A percentile compares a stretch with the other conserved stretches of the same genome.
Evolutionary conservation across 2,888 invertebrate species (phyloP).

Genomic region (Bellardia pandia): DNA sequence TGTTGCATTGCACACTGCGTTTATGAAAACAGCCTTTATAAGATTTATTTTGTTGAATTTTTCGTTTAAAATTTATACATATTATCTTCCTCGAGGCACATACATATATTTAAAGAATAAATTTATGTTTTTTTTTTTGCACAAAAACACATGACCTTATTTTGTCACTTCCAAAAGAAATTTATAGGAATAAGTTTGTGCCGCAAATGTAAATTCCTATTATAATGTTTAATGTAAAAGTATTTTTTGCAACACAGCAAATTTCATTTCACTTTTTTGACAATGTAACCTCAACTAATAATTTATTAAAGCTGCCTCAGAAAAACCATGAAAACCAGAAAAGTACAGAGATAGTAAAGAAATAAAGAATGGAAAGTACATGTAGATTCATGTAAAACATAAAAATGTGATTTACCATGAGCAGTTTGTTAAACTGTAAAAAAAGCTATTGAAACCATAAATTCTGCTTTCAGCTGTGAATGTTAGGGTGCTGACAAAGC

Average conservation of each 20-base stretch:
- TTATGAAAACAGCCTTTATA: too few relatives aligned
- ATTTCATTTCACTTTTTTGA: constrained; percentile 7
- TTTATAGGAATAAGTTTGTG: not conserved
- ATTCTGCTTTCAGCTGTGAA: not conserved
- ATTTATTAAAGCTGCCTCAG: constrained; percentile 8
- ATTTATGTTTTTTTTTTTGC: not conserved
- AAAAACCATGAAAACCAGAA: not conserved
- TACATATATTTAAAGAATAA: not conserved
- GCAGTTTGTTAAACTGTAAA: not conserved
- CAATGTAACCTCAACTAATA: constrained; percentile 25
- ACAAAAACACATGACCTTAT: not conserved
- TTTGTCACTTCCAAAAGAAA: not conserved
- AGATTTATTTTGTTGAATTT: not conserved
- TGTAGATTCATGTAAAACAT: not conserved
- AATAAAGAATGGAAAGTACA: too few relatives aligned
- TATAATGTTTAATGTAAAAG: too few relatives aligned
- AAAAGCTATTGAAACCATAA: not conserved
- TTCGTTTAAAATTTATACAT: not conserved
- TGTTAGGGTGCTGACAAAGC: not conserved
- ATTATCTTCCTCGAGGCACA: not conserved
- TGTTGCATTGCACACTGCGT: too few relatives aligned
- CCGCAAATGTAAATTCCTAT: too few relatives aligned
- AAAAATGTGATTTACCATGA: constrained; percentile 10
- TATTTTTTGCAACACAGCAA: not conserved
- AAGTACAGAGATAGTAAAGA: not conserved